Conservation (phyloP, 2,113 vertebrate species). For the Oenanthe oenanthe region DNA sequence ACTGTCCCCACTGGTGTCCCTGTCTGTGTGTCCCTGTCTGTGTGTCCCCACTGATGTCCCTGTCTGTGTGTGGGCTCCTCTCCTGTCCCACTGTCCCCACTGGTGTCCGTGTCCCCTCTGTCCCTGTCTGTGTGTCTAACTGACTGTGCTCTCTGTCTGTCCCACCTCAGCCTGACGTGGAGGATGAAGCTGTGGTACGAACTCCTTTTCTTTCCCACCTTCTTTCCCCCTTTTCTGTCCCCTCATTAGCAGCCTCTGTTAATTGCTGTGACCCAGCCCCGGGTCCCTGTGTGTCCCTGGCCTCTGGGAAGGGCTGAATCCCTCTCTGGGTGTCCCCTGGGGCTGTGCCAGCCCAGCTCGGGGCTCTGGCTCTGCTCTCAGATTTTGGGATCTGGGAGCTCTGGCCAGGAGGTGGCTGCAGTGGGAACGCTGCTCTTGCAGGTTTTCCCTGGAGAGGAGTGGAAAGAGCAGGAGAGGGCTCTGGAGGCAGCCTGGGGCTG, state of each 20-base stretch:
- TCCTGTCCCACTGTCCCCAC: background rate
- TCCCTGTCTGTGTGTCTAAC: slow-evolving; percentile 48
- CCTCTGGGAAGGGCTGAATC: background rate
- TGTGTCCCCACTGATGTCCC: background rate
- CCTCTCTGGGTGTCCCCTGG: background rate
- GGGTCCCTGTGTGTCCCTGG: background rate
- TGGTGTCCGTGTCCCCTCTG: background rate
- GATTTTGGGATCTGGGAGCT: background rate
- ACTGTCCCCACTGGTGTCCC: background rate
- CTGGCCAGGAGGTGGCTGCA: accelerated
- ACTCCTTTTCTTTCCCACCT: slow-evolving; percentile 65
- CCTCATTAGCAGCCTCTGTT: background rate
- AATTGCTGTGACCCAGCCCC: background rate
- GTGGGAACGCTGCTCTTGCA: background rate
- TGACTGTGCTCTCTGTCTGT: slow-evolving; percentile 77
- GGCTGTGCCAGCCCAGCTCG: background rate
- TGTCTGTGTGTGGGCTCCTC: background rate
- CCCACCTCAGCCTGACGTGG: slow-evolving; percentile 85
- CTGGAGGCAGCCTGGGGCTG: accelerated
- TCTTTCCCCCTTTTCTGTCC: slow-evolving; percentile 51
- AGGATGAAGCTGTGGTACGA: slow-evolving; percentile 90
- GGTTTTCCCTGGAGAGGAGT: background rate
- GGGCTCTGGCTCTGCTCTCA: background rate
- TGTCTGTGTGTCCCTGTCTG: background rate
- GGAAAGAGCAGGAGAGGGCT: background rate